phyloP scores from a whole-genome alignment of 1,140 invertebrate species.

The Pseudomyrmex gracilis region DNA sequence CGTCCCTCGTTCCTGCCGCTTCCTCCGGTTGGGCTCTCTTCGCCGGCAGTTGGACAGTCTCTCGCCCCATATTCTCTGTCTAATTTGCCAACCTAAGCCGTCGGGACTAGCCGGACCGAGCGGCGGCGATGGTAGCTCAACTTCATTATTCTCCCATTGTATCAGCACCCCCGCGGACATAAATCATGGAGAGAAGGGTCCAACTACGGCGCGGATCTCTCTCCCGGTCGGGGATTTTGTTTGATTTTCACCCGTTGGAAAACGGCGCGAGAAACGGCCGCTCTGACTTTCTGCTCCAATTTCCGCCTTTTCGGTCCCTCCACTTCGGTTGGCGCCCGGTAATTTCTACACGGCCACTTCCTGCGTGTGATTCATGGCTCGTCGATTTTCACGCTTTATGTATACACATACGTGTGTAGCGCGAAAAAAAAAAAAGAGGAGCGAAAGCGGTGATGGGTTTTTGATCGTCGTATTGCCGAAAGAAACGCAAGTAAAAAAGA shows the following conservation, averaged over 20 bases:
- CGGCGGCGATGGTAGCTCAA: constrained; percentile 68
- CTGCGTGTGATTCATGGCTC: constrained; percentile 11
- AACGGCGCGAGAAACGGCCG: constrained; percentile 42
- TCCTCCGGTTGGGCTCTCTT: constrained; percentile 25
- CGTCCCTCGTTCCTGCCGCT: background rate
- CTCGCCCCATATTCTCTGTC: constrained; percentile 76
- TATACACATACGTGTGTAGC: background rate
- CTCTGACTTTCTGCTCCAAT: constrained; percentile 64
- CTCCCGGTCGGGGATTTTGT: constrained; percentile 64
- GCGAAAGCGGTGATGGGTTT: background rate
- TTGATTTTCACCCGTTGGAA: constrained; percentile 64
- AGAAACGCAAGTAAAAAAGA: too few species aligned
- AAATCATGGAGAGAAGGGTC: constrained; percentile 75
- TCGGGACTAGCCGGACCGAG: constrained; percentile 72
- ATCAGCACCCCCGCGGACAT: constrained; percentile 77
- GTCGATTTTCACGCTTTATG: constrained; percentile 39
- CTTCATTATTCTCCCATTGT: constrained; percentile 81
- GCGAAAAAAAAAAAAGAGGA: background rate
- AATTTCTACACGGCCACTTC: constrained; percentile 39
- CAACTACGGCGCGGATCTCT: constrained; percentile 52
- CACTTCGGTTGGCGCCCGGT: constrained; percentile 34
- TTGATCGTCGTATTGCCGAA: background rate
- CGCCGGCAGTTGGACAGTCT: constrained; percentile 66
- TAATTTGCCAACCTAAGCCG: constrained; percentile 77
- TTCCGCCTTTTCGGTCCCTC: constrained; percentile 64